Evolutionary conservation across 2,113 vertebrate species (phyloP).

Genomic region (Centropus unirufus): DNA sequence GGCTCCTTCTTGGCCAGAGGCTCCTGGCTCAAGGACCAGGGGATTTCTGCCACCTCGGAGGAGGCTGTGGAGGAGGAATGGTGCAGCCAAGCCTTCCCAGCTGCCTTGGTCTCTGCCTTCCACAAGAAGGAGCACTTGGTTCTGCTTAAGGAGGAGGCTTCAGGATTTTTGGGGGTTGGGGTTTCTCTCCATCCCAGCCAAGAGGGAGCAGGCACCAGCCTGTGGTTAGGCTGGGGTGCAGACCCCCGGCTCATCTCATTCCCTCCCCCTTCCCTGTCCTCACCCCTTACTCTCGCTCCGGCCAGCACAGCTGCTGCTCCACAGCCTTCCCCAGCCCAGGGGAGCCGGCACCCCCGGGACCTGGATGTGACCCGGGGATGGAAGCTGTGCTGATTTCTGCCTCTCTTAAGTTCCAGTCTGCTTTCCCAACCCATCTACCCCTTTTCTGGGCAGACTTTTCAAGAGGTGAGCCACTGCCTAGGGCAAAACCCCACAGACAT

Average conservation of each 20-base stretch:
- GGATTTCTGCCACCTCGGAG: background rate
- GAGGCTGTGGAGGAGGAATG: background rate
- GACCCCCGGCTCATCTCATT: background rate
- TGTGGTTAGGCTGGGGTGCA: background rate
- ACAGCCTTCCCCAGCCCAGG: background rate
- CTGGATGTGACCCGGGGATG: background rate
- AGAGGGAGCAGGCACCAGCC: background rate
- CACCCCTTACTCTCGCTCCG: background rate
- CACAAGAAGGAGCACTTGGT: background rate
- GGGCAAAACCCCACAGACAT: fast-evolving
- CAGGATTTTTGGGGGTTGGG: fast-evolving
- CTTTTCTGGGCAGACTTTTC: background rate
- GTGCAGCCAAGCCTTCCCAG: background rate
- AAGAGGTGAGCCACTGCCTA: background rate
- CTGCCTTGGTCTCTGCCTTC: background rate
- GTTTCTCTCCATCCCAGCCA: background rate
- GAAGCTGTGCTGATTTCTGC: background rate
- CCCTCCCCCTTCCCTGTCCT: background rate
- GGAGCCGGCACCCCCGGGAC: background rate
- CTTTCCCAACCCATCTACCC: background rate
- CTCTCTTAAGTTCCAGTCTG: background rate
- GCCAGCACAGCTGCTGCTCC: background rate
- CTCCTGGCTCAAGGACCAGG: background rate
- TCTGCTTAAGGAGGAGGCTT: background rate
- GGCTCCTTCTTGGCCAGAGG: background rate